phyloP scores from a whole-genome alignment of 2,888 invertebrate genomes.

The Molanna angustata region DNA sequence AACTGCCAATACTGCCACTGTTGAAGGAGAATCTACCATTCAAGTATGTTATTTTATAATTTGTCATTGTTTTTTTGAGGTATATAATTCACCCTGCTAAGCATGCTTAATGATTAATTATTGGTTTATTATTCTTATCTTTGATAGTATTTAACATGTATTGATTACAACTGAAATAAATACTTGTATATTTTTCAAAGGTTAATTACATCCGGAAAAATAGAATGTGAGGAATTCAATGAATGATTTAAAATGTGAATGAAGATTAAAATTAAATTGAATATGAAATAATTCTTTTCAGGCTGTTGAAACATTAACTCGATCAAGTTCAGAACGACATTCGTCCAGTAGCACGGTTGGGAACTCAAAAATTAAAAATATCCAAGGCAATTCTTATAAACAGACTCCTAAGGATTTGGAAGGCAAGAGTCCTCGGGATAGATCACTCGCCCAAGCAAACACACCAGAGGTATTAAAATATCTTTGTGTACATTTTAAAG shows the following conservation, averaged over 20 bases:
- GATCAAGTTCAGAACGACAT: conserved; percentile 55
- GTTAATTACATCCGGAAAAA: too few relatives aligned
- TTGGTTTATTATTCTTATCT: background rate
- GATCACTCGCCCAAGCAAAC: conserved; percentile 39
- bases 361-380: conserved; percentile 46
- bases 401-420: conserved; percentile 40
- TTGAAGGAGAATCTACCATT: conserved; percentile 62
- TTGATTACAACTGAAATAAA: too few relatives aligned
- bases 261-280: too few relatives aligned
- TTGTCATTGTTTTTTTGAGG: background rate
- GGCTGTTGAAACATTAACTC: conserved; percentile 68
- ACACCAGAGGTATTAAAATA: conserved; percentile 55
- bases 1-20: conserved; percentile 39
- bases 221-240: too few relatives aligned
- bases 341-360: conserved; percentile 51
- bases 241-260: too few relatives aligned
- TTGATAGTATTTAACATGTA: background rate
- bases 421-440: conserved; percentile 40
- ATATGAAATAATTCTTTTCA: too few relatives aligned
- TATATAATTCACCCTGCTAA: background rate
- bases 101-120: background rate
- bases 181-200: too few relatives aligned
- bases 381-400: conserved; percentile 35
- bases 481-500: background rate
- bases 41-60: conserved; percentile 40